Conservation (phyloP, 1,140 invertebrate genomes). For the Mylabris phalerata region DNA sequence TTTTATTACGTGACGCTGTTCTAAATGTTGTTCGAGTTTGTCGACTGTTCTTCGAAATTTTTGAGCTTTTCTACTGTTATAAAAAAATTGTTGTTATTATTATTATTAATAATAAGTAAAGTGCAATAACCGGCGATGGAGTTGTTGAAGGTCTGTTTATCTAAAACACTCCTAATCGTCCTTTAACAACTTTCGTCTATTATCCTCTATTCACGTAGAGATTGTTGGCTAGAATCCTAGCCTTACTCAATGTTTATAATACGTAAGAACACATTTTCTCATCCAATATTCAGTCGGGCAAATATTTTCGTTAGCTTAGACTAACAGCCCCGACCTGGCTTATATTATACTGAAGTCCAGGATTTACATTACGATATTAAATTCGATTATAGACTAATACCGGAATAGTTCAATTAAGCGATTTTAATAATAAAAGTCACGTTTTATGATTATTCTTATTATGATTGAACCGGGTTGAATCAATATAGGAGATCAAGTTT, state of each 20-base stretch:
- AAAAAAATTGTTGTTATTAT: too few relatives aligned
- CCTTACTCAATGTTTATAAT: constrained; percentile 8
- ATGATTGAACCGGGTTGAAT: too few relatives aligned
- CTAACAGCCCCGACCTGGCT: constrained; percentile 12
- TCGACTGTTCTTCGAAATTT: too few relatives aligned
- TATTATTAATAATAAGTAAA: too few relatives aligned
- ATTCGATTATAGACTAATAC: constrained; percentile 6
- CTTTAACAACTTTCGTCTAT: constrained; percentile 13
- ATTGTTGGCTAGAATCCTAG: constrained; percentile 1
- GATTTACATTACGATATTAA: constrained; percentile 11
- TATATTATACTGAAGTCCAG: constrained; percentile 3
- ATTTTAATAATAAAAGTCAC: too few relatives aligned
- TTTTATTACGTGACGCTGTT: too few relatives aligned
- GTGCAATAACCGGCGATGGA: too few relatives aligned
- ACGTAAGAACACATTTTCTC: constrained; percentile 9
- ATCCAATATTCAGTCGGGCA: constrained; percentile 13
- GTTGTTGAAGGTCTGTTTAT: too few relatives aligned
- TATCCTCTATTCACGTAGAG: constrained; percentile 1
- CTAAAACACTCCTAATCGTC: background rate
- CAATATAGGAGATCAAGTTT: too few relatives aligned
- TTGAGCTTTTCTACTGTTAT: too few relatives aligned
- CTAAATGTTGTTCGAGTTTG: too few relatives aligned
- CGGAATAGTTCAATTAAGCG: background rate
- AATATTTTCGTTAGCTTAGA: constrained; percentile 13
- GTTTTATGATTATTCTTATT: too few relatives aligned